A percentile compares a stretch with the other conserved stretches of the same genome.
These are phyloP conservation scores for Chloropsis hardwickii DNA, from an alignment of 2,113 vertebrate species.

Conservation along the genomic window DNA sequence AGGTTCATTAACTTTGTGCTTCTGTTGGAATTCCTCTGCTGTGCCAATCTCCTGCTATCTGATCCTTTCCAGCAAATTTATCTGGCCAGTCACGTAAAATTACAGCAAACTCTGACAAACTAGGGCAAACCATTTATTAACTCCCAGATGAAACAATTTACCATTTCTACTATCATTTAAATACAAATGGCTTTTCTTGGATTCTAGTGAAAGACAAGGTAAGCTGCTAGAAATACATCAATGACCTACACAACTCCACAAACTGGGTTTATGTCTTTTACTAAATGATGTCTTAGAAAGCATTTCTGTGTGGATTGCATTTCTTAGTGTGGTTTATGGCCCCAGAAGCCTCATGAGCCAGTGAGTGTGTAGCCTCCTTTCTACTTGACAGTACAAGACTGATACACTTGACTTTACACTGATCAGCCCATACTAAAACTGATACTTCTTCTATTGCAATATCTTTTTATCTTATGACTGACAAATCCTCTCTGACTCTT, in stretches of 20 bases:
- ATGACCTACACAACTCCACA: background rate
- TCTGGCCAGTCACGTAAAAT: constrained; percentile 38
- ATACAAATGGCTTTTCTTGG: background rate
- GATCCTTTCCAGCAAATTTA: constrained; percentile 52
- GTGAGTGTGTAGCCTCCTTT: background rate
- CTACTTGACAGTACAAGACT: background rate
- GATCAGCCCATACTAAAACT: background rate
- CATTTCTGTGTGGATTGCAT: background rate
- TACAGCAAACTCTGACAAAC: constrained; percentile 26
- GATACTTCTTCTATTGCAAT: background rate
- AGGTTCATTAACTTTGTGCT: constrained; percentile 42
- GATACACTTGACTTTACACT: background rate
- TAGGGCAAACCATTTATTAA: background rate
- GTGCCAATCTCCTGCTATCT: constrained; percentile 44
- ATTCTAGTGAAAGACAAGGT: background rate
- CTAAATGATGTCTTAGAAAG: background rate
- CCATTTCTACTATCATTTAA: background rate
- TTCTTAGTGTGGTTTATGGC: background rate
- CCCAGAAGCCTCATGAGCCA: background rate
- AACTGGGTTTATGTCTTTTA: background rate
- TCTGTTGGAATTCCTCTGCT: constrained; percentile 50
- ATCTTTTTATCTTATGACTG: background rate
- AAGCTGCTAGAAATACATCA: background rate
- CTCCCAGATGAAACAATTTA: background rate
- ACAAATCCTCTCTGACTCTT: background rate